Conservation (phyloP, 2,113 vertebrate species). For the Pangasianodon gigas region DNA sequence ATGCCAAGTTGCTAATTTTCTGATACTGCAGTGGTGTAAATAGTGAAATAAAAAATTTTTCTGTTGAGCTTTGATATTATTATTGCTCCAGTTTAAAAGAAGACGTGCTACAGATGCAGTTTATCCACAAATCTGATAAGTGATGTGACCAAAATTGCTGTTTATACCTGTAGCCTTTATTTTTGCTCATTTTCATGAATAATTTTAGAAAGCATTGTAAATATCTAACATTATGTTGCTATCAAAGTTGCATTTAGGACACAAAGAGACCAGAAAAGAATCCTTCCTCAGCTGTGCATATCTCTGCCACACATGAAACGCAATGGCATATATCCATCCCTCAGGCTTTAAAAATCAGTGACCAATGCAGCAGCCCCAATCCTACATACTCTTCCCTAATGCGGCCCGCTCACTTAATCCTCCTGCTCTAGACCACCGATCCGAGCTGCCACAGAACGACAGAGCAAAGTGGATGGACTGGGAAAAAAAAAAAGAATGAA, state of each 20-base stretch:
- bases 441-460: slow-evolving; percentile 64
- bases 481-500: slow-evolving; percentile 27
- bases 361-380: slow-evolving; percentile 69
- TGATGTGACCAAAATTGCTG: not conserved
- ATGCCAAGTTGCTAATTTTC: not conserved
- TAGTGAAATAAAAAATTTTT: not conserved
- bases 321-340: slow-evolving; percentile 53
- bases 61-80: not conserved
- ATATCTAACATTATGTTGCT: not conserved
- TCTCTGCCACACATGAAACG: not conserved
- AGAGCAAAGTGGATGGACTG: slow-evolving; percentile 39
- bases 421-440: slow-evolving; percentile 70
- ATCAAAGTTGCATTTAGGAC: not conserved
- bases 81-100: not conserved
- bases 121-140: not conserved
- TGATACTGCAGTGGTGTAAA: not conserved
- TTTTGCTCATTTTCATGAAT: not conserved
- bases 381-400: slow-evolving; percentile 71
- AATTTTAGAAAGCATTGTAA: not conserved
- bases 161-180: not conserved
- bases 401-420: slow-evolving; percentile 72
- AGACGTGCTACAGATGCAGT: not conserved
- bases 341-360: slow-evolving; percentile 69
- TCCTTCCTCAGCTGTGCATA: slow-evolving; percentile 1
- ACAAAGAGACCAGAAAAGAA: not conserved